Base-by-base conservation (phyloP, 1,140 invertebrate genomes). In the Spodoptera litura region DNA sequence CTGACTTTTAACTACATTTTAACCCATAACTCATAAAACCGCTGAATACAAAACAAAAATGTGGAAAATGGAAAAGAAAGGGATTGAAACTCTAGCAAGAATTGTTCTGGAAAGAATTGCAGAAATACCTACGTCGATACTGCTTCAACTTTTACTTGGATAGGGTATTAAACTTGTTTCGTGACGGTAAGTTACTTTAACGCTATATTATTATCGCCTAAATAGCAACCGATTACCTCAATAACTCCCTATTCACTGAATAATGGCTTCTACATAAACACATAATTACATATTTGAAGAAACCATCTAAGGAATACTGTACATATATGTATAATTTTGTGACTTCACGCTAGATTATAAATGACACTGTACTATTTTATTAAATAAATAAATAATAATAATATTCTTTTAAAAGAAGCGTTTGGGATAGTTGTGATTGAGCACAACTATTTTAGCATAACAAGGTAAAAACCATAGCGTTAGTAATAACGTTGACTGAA, bases 401-500 rank as follows among this genome's bases (percentile, higher is more conserved):
- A n/a, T n/a, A n/a, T n/a, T n/a, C n/a, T n/a, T n/a, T n/a, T n/a
- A n/a, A n/a, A n/a, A n/a, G n/a, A 27, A 0, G 56, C 25, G 10
- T 11, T 59, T 27, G 25, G 3, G 0, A 25, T 10, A 56, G 15
- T 9, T 58, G 3, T 58, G 61, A 44, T 44, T 0, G 38, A 5
- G 9, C 35, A 35, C 35, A 20, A 13, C 61, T 49, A 66, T 66
- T 66, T 66, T 20, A 66, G 8, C 38, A 49, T 66, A 66, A 15
- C n/a, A 66, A 56, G n/a, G 13, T 62, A 75, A 62, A 80, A 83
- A 74, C 72, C 56, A 35, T 77, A 79, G 55, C 66, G 66, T 86
- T 81, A 81, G 86, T 88, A 85, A 85, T 52, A 64, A 75, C 61
- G 68, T 70, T 86, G 84, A 84, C 73, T 86, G 72, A 81, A 83